phyloP scores from a whole-genome alignment of 2,888 invertebrate genomes.

The Imbricaverruca yamaguchii region DNA sequence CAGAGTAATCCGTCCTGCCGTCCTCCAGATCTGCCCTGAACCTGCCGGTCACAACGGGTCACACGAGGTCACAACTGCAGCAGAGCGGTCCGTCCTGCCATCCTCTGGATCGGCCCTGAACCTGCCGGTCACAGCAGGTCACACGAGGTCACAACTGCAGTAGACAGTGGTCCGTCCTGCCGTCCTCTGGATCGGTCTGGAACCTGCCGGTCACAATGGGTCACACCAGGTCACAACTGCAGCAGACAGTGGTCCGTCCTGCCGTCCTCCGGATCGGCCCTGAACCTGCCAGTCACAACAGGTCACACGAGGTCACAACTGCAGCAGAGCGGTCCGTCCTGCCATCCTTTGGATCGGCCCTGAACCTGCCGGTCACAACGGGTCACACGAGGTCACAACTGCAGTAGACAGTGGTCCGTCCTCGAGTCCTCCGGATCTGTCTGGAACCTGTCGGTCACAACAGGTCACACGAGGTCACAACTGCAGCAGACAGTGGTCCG shows the following conservation, averaged over 20 bases:
- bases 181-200: no score
- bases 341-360: background rate
- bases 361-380: background rate
- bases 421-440: constrained; percentile 28
- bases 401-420: background rate
- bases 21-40: constrained; percentile 27
- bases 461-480: constrained; percentile 29
- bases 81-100: background rate
- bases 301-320: constrained; percentile 29
- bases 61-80: constrained; percentile 29
- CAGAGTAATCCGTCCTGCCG: background rate
- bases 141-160: no score
- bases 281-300: background rate
- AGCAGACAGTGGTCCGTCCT: constrained; percentile 52
- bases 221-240: constrained; percentile 55
- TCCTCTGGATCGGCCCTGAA: background rate
- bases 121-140: no score
- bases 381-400: background rate
- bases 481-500: background rate
- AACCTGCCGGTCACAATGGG: constrained; percentile 65
- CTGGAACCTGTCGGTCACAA: background rate
- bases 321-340: background rate
- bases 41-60: background rate
- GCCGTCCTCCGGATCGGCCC: constrained; percentile 29
- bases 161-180: no score